Evolutionary conservation across 2,888 invertebrate genomes (phyloP).

Genomic region (Nasonia oneida): DNA sequence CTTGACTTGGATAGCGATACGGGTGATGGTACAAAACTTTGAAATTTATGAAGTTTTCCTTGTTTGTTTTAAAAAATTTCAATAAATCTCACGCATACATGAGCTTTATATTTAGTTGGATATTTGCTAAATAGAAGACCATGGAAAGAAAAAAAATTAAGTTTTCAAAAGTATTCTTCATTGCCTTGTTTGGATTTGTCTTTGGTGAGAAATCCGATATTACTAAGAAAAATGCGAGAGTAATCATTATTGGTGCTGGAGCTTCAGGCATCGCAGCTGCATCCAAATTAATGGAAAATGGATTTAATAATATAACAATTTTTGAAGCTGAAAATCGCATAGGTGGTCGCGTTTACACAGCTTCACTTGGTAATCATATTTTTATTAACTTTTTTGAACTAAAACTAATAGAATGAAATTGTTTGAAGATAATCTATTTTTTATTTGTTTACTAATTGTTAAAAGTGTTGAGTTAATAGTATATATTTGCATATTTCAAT

Average conservation of each 20-base stretch:
- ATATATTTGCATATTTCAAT: not conserved
- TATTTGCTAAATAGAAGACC: not conserved
- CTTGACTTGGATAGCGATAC: no score
- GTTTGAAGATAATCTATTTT: no score
- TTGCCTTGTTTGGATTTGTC: not conserved
- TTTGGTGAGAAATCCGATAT: not conserved
- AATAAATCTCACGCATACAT: no score
- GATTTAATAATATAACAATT: conserved; percentile 79
- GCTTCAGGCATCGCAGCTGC: conserved; percentile 81
- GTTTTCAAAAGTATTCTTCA: not conserved
- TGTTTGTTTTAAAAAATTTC: no score
- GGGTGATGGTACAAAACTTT: no score
- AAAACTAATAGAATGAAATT: not conserved
- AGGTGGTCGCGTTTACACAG: conserved; percentile 79
- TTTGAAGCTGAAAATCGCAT: conserved; percentile 80
- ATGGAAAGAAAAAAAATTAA: not conserved
- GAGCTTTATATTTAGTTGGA: no score
- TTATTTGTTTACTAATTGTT: no score
- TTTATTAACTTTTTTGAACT: not conserved
- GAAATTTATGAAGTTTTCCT: no score
- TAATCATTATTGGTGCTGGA: conserved; percentile 82
- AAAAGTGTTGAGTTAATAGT: no score
- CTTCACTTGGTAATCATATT: conserved; percentile 75
- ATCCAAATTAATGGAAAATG: conserved; percentile 77
- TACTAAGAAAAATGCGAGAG: conserved; percentile 62